Percentiles rank a stretch among this genome's conserved stretches.
Conservation (phyloP, 2,888 invertebrate species). For the Ashinkailepas kermadecensis region DNA sequence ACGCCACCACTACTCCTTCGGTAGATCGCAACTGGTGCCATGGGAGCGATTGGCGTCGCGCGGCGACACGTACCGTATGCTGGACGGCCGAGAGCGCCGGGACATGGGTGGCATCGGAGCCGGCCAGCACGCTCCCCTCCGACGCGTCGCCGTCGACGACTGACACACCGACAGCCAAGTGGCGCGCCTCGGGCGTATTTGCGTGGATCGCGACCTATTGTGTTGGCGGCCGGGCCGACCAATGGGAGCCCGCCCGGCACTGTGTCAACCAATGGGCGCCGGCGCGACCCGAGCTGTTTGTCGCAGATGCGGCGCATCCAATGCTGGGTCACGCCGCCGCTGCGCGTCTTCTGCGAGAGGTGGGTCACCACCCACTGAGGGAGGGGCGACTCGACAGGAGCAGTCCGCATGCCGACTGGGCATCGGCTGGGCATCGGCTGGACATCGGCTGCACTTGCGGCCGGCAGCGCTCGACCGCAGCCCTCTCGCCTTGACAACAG, state of each 20-base stretch:
- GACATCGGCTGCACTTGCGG: no score
- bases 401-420: no score
- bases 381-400: not conserved
- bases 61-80: no score
- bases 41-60: no score
- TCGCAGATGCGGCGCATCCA: not conserved
- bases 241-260: not conserved
- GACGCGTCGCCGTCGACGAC: not conserved
- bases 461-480: no score
- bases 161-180: not conserved
- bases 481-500: no score
- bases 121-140: not conserved
- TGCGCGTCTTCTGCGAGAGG: not conserved
- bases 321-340: slow-evolving; percentile 10
- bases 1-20: no score
- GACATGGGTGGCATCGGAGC: not conserved
- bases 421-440: no score
- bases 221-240: not conserved
- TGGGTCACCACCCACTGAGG: not conserved
- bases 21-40: no score
- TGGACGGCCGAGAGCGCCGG: no score
- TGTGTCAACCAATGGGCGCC: not conserved
- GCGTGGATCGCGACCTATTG: slow-evolving; percentile 2
- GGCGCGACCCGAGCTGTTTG: not conserved
- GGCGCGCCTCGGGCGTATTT: not conserved